Percentiles rank a stretch among this genome's conserved stretches.
These are phyloP conservation scores for Apostichopus parvimensis DNA, from an alignment of 35 echinoderm and acorn worm genomes.

Conservation along the genomic window DNA sequence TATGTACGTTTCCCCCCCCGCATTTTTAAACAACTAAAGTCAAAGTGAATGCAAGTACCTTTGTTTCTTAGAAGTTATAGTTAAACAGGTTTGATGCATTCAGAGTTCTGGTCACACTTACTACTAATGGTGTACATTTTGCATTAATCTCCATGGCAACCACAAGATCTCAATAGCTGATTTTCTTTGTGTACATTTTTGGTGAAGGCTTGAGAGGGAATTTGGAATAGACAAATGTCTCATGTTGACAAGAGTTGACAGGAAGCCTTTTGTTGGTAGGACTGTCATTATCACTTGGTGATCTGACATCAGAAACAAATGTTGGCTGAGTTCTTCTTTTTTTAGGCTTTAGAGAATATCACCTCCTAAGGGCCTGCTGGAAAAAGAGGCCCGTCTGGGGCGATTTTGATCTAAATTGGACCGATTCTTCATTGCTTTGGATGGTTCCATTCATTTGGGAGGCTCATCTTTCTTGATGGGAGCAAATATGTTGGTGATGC, in stretches of 20 bases:
- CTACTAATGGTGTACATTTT: background rate
- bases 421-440: conserved; percentile 25
- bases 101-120: background rate
- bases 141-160: background rate
- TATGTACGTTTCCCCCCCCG: too few relatives aligned
- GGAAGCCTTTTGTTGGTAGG: background rate
- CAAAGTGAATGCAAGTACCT: background rate
- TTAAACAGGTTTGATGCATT: too few relatives aligned
- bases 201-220: too few relatives aligned
- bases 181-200: background rate
- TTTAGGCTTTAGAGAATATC: background rate
- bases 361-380: conserved; percentile 16
- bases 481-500: conserved; percentile 19
- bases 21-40: background rate
- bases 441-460: conserved; percentile 1
- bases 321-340: background rate
- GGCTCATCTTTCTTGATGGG: background rate
- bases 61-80: too few relatives aligned
- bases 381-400: background rate
- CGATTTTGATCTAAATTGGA: conserved; percentile 11
- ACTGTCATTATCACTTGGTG: background rate
- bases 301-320: background rate
- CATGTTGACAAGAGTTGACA: background rate
- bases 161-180: background rate
- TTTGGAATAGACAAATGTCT: background rate